These are phyloP conservation scores for Pissodes strobi DNA, from an alignment of 1,140 invertebrate species.

Conservation along the genomic window DNA sequence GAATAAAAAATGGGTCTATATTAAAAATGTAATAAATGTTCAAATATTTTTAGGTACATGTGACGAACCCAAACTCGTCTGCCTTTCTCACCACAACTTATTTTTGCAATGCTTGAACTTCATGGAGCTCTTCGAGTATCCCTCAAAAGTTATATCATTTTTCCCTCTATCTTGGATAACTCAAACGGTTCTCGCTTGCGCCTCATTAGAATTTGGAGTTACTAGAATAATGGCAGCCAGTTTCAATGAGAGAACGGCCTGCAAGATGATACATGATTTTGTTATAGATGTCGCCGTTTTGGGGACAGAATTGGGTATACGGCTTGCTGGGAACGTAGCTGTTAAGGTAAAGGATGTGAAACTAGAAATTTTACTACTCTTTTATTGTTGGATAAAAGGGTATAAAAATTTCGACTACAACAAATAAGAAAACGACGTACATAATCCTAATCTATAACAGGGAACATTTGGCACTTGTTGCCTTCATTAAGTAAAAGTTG, in stretches of 20 bases:
- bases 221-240: conserved; percentile 34
- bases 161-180: conserved; percentile 42
- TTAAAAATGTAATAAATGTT: background rate
- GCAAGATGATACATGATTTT: conserved; percentile 45
- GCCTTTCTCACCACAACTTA: conserved; percentile 43
- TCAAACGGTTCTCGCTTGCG: conserved; percentile 38
- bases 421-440: no score
- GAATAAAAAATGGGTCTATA: no score
- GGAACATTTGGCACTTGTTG: no score
- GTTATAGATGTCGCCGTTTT: conserved; percentile 39
- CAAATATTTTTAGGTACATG: conserved; percentile 18
- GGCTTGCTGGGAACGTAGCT: conserved; percentile 34
- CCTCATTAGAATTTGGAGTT: conserved; percentile 33
- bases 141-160: conserved; percentile 42
- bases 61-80: conserved; percentile 38
- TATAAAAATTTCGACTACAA: no score
- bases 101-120: conserved; percentile 29
- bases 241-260: conserved; percentile 42
- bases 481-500: no score
- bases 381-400: no score
- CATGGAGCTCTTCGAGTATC: conserved; percentile 22
- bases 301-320: conserved; percentile 35
- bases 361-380: no score
- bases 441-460: no score
- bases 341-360: conserved; percentile 33